phyloP scores from a whole-genome alignment of 2,113 vertebrate species.

The Python bivittatus region DNA sequence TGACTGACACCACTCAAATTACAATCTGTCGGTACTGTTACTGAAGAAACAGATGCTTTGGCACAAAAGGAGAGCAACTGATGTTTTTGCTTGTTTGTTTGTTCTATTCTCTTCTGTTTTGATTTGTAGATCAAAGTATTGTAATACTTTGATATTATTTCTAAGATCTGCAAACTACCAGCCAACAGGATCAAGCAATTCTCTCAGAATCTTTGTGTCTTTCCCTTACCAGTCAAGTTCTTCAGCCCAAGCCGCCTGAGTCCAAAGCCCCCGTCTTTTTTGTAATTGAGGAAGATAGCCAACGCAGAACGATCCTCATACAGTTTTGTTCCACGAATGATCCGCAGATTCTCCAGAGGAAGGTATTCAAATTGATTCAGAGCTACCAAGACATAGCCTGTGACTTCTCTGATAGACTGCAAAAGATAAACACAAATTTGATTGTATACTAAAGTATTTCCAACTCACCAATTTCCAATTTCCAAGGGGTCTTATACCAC shows the following conservation, averaged over 20 bases:
- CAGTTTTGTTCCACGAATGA: slow-evolving; percentile 92
- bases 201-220: background rate
- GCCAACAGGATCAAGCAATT: rapidly evolving
- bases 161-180: background rate
- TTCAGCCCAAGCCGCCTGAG: slow-evolving; percentile 91
- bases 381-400: slow-evolving; percentile 95
- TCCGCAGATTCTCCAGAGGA: slow-evolving; percentile 94
- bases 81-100: background rate
- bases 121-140: too few relatives aligned
- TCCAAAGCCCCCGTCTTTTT: slow-evolving; percentile 89
- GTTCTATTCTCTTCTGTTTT: background rate
- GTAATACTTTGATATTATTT: background rate
- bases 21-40: background rate
- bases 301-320: slow-evolving; percentile 92
- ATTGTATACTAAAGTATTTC: background rate
- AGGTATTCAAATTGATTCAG: slow-evolving; percentile 96
- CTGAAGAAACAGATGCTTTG: background rate
- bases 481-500: background rate
- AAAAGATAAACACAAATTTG: slow-evolving; percentile 50
- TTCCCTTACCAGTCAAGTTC: slow-evolving; percentile 88
- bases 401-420: slow-evolving; percentile 96
- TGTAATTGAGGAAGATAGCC: slow-evolving; percentile 97
- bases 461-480: background rate
- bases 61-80: background rate
- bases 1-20: background rate